phyloP scores from a whole-genome alignment of 2,888 invertebrate species.

The Brachypterus glaber region DNA sequence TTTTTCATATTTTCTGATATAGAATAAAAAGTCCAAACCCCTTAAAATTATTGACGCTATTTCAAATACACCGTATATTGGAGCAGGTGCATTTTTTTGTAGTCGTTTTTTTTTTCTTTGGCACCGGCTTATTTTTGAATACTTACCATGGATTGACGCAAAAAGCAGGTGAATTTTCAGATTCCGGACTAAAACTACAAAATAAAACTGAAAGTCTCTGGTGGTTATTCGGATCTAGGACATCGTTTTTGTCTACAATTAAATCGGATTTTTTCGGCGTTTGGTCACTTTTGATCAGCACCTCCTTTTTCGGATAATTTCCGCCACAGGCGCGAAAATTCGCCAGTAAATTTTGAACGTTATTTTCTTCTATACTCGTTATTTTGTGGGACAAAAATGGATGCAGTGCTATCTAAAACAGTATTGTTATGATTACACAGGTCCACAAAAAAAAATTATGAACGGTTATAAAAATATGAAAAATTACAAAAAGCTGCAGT shows the following conservation, averaged over 20 bases:
- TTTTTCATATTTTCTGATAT: too few species aligned
- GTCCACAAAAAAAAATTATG: too few species aligned
- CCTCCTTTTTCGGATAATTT: slow-evolving; percentile 40
- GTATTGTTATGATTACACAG: slow-evolving; percentile 2
- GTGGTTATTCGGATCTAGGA: slow-evolving; percentile 70
- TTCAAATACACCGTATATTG: too few species aligned
- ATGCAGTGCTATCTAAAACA: slow-evolving; percentile 47
- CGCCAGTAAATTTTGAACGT: slow-evolving; percentile 65
- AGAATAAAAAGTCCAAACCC: too few species aligned
- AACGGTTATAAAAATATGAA: slow-evolving; percentile 4
- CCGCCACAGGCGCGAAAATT: slow-evolving; percentile 83
- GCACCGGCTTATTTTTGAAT: too few species aligned
- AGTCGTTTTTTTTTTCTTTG: too few species aligned
- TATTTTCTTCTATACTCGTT: slow-evolving; percentile 53
- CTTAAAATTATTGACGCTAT: too few species aligned
- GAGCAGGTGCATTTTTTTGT: too few species aligned
- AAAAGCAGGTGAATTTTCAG: slow-evolving; percentile 72
- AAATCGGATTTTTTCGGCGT: slow-evolving; percentile 20
- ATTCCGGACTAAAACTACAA: slow-evolving; percentile 72
- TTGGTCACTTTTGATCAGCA: slow-evolving; percentile 22
- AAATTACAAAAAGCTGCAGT: background rate
- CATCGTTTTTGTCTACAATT: slow-evolving; percentile 45
- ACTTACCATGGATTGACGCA: slow-evolving; percentile 81
- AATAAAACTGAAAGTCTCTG: slow-evolving; percentile 83
- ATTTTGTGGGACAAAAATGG: slow-evolving; percentile 65